Base-by-base conservation (phyloP, 2,113 vertebrate genomes). In the Thryonomys swinderianus region DNA sequence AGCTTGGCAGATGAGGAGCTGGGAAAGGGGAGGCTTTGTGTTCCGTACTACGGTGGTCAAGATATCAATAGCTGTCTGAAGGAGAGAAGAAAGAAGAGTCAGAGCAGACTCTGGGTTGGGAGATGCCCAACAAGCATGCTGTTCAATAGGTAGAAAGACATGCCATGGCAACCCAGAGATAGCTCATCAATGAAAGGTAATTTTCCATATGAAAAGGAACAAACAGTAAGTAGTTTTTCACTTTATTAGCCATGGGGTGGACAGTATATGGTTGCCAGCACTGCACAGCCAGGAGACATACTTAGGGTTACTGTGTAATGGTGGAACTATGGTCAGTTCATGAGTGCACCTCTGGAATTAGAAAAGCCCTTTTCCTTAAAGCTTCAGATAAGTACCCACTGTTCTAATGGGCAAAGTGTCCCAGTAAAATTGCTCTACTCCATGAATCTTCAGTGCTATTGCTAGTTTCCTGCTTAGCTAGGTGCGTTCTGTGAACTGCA, bases 1-100 rank as follows among this genome's bases (percentile, higher is more conserved):
- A 0, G 99, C 99, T 86, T 99, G 99, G 97, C 99, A 99, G 97
- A 99, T 98, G 74, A 99, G 98, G 97, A 99, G 98, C 98, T 99
- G 99, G 5, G 99, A 99, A 69, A 99, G 98, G 3, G 99, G 99
- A 2, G 99, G 98, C 89, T 99, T 99, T 11, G 99, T 99, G 93
- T 99, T 99, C 94, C 99, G 99, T 73, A 99, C 99, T 30, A 99
- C 99, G 3, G 99, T 99, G 84, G 99, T 99, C 97, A 99, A 97
- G 96, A 99, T 99, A 94, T 99, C 99, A 59, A 99, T 99, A 57
- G 99, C 99, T 0, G 99, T 99, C 99, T 99, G 98, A 42, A 97
- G 85, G 45, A 79, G 64, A 94, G 90, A 83, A 88, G 80, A 79
- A 69, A 45, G 62, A 61, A 30, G 17, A 45, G 27, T 93, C 84